phyloP scores from a whole-genome alignment of 92 coral and sea anemone species.

The Micromussa lordhowensis region DNA sequence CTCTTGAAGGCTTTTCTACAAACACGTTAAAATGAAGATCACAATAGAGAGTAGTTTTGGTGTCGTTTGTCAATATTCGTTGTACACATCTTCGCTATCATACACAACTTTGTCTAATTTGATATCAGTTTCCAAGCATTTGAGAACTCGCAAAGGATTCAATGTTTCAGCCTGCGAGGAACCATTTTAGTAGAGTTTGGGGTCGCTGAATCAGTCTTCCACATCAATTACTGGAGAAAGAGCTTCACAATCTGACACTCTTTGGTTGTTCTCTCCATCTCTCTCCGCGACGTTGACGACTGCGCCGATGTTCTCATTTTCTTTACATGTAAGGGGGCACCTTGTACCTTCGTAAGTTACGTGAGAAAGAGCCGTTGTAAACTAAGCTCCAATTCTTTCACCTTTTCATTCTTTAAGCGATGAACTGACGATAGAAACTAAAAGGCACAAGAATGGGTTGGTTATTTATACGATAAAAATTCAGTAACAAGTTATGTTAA shows the following conservation, averaged over 20 bases:
- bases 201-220: neutral
- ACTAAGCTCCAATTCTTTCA: slow-evolving; percentile 72
- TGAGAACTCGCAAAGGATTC: neutral
- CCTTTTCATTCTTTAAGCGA: slow-evolving; percentile 83
- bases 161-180: neutral
- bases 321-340: neutral
- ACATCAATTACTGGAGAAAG: neutral
- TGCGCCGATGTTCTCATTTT: neutral
- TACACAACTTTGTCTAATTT: neutral
- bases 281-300: neutral
- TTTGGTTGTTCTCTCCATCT: neutral
- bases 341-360: neutral
- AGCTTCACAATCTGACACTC: neutral
- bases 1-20: neutral
- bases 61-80: neutral
- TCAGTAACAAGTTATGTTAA: neutral
- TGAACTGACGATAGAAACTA: slow-evolving; percentile 81
- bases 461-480: neutral
- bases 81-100: neutral
- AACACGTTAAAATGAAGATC: neutral
- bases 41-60: neutral
- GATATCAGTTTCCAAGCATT: too few relatives aligned
- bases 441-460: neutral
- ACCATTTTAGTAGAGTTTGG: neutral
- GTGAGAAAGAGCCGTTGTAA: slow-evolving; percentile 27